Conservation (phyloP, 2,888 invertebrate genomes). For the Panopea generosa region DNA sequence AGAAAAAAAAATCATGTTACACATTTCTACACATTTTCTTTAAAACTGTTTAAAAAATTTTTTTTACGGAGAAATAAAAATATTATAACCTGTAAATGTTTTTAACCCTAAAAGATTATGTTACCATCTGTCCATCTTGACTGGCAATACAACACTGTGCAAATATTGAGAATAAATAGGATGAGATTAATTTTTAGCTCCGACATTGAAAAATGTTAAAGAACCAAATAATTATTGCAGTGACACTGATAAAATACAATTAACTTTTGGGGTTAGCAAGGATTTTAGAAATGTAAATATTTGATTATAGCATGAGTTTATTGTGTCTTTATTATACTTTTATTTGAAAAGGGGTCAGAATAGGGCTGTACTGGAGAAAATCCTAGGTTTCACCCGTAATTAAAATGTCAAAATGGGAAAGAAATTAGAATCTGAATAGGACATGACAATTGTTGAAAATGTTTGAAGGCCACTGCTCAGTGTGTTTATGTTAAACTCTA, state of each 20-base stretch:
- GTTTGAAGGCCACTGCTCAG: conserved; percentile 4
- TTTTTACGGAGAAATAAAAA: too few relatives aligned
- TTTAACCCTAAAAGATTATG: conserved; percentile 15
- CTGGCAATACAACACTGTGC: conserved; percentile 32
- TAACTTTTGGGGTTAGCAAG: not conserved
- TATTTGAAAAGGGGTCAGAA: not conserved
- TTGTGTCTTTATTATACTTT: conserved; percentile 19
- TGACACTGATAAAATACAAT: not conserved
- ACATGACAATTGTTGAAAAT: not conserved
- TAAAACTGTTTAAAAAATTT: too few relatives aligned
- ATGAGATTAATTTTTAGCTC: conserved; percentile 37
- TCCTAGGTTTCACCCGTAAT: too few relatives aligned
- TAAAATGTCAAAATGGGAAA: not conserved
- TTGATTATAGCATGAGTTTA: conserved; percentile 30
- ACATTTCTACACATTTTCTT: too few relatives aligned
- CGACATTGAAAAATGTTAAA: conserved; percentile 40
- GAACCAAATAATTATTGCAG: conserved; percentile 30
- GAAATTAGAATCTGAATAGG: conserved; percentile 12
- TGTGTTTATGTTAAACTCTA: not conserved
- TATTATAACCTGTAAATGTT: too few relatives aligned
- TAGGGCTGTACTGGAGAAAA: not conserved
- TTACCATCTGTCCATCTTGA: conserved; percentile 32
- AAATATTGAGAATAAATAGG: conserved; percentile 51
- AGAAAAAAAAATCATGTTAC: too few relatives aligned
- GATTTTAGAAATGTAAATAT: conserved; percentile 44